These are phyloP conservation scores for Pocillopora damicornis DNA, from an alignment of 64 coral and sea anemone species.

Conservation along the genomic window DNA sequence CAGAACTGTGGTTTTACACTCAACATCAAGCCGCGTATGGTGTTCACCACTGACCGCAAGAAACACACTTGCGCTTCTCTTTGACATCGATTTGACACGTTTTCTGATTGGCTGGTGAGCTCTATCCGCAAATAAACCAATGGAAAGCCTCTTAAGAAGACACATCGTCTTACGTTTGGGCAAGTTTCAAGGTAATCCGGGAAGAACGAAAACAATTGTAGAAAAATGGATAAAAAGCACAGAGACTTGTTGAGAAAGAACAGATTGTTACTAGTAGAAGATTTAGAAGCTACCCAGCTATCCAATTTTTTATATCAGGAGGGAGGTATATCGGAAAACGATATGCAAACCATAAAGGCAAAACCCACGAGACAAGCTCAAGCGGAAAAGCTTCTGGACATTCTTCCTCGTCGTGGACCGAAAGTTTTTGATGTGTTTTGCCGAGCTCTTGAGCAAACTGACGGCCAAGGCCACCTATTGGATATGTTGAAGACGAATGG, in stretches of 20 bases:
- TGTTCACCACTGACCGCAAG: constrained; percentile 53
- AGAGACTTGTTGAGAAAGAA: constrained; percentile 66
- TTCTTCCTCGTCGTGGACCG: constrained; percentile 53
- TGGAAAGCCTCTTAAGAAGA: neutral
- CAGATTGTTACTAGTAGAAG: constrained; percentile 59
- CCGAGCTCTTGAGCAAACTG: constrained; percentile 35
- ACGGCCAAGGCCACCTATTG: constrained; percentile 64
- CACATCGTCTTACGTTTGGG: neutral
- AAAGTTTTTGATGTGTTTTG: constrained; percentile 57
- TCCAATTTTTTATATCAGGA: constrained; percentile 69
- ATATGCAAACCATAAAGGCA: constrained; percentile 59
- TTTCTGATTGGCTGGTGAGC: constrained; percentile 30
- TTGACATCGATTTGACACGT: neutral
- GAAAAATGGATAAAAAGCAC: constrained; percentile 78
- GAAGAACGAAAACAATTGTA: neutral
- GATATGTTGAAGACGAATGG: constrained; percentile 39
- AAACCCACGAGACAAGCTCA: constrained; percentile 36
- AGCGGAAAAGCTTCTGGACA: constrained; percentile 75
- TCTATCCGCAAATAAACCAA: neutral
- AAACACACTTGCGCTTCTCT: neutral
- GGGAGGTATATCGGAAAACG: constrained; percentile 54
- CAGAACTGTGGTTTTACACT: constrained; percentile 53
- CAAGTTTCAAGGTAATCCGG: neutral
- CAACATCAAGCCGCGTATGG: neutral
- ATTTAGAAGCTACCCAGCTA: constrained; percentile 64